Percentiles rank a stretch among this genome's conserved stretches.
Conservation (phyloP, 2,113 vertebrate species). For the Strix aluco region DNA sequence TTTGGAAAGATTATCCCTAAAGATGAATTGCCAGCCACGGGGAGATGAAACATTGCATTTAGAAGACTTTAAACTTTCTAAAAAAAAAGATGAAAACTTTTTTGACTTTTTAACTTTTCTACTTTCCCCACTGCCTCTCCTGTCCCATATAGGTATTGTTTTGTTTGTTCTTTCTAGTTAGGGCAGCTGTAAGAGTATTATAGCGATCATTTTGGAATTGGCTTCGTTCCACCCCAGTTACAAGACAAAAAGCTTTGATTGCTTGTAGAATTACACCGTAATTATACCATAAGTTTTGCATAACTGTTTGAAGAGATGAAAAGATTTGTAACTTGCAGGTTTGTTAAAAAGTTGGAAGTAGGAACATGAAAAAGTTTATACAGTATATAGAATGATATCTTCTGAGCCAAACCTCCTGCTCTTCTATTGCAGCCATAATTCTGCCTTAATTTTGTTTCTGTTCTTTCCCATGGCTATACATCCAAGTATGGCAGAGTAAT, state of each 20-base stretch:
- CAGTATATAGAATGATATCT: not conserved
- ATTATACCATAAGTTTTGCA: constrained; percentile 37
- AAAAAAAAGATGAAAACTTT: too few species aligned
- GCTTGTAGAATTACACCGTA: not conserved
- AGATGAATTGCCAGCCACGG: not conserved
- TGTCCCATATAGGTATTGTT: not conserved
- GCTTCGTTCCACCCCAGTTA: not conserved
- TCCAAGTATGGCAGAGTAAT: constrained; percentile 2
- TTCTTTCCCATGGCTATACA: constrained; percentile 39
- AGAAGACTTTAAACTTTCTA: not conserved
- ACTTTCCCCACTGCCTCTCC: not conserved
- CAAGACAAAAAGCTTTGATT: constrained; percentile 52
- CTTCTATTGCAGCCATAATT: not conserved
- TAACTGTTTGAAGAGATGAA: constrained; percentile 53
- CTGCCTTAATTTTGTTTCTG: constrained; percentile 14
- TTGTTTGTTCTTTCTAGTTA: not conserved
- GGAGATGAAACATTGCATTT: not conserved
- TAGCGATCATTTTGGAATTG: not conserved
- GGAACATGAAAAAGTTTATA: not conserved
- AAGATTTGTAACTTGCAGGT: constrained; percentile 3
- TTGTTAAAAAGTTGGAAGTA: constrained; percentile 26
- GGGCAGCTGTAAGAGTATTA: not conserved
- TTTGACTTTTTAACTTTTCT: not conserved
- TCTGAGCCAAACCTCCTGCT: constrained; percentile 2
- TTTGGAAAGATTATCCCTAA: not conserved